These are phyloP conservation scores for Drosophila pseudotakahashii DNA, from an alignment of 2,888 invertebrate genomes.

Conservation along the genomic window DNA sequence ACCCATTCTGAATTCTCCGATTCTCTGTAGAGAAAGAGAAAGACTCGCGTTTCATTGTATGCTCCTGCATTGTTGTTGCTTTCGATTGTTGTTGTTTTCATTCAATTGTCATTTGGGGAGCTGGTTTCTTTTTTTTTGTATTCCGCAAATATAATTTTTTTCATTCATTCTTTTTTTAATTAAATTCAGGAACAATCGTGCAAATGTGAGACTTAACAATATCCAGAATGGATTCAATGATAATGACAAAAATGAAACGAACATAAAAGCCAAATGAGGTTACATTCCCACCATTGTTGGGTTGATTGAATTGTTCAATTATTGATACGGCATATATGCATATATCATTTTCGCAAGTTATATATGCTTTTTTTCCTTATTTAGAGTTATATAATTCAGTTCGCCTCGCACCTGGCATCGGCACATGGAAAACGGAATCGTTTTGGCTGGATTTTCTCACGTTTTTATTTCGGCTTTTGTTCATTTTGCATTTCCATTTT, in stretches of 20 bases:
- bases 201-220: conserved; percentile 69
- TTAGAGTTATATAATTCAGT: conserved; percentile 12
- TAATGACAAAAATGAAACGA: conserved; percentile 48
- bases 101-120: conserved; percentile 68
- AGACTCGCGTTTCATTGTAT: conserved; percentile 62
- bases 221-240: conserved; percentile 53
- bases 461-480: conserved; percentile 57
- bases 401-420: conserved; percentile 53
- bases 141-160: conserved; percentile 39
- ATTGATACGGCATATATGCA: conserved; percentile 26
- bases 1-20: conserved; percentile 29
- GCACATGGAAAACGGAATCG: conserved; percentile 10
- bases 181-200: conserved; percentile 69
- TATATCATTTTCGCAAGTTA: conserved; percentile 31
- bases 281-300: conserved; percentile 52
- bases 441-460: conserved; percentile 61
- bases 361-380: conserved; percentile 19
- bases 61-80: conserved; percentile 54
- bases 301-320: conserved; percentile 60
- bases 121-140: conserved; percentile 36
- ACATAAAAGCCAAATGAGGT: conserved; percentile 54
- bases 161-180: conserved; percentile 65
- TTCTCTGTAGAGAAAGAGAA: conserved; percentile 36
- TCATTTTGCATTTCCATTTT: conserved; percentile 51
- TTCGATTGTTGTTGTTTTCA: conserved; percentile 50